Evolutionary conservation across 2,113 vertebrate genomes (phyloP), one percentile per base, ranked within the genome.

Genomic region (Perca flavescens): DNA sequence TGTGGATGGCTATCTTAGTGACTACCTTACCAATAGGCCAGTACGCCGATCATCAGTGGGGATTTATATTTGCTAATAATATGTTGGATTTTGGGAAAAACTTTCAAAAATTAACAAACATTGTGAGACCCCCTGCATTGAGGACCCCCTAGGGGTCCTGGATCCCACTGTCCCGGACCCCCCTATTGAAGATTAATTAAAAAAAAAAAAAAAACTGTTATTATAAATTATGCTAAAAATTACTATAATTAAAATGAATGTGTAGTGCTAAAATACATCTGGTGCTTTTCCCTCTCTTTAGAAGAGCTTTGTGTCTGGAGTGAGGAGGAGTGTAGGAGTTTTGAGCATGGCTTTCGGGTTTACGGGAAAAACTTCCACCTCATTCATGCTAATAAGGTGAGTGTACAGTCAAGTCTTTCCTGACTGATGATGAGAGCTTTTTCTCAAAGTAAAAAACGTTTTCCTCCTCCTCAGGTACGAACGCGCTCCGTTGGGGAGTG

Each of bases 351-450:
- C 77, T 98, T 97, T 92, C 96, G 98, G 6, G 97, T 98, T 86
- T 97, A 99, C 0, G 98, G 98, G 50, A 99, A 99, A 90, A 99
- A 99, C 93, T 99, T 99, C 61, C 96, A 99, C 80, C 97, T 99
- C 67, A 99, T 99, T 88, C 98, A 99, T 82, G 97, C 96, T 16
- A 99, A 99, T 92, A 99, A 99, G 97, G 98, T 99, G 85, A 94
- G 93, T 31, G 1, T 7, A 56, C 13, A 9, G 15, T 17, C 21
- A 9, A 65, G 9, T 60, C 34, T 21, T 19, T 17, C 10, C 25
- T 28, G 53, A 61, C 16, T 52, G 21, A 53, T 22, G 11, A 25
- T 52, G 22, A 13, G 12, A 7, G 15, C 0, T n/a, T 3, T 47
- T 0, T 0, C 4, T 63, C 3, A 19, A 54, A 50, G 2, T 22